phyloP scores from a whole-genome alignment of 2,113 vertebrate genomes.

The Cheilinus undulatus region DNA sequence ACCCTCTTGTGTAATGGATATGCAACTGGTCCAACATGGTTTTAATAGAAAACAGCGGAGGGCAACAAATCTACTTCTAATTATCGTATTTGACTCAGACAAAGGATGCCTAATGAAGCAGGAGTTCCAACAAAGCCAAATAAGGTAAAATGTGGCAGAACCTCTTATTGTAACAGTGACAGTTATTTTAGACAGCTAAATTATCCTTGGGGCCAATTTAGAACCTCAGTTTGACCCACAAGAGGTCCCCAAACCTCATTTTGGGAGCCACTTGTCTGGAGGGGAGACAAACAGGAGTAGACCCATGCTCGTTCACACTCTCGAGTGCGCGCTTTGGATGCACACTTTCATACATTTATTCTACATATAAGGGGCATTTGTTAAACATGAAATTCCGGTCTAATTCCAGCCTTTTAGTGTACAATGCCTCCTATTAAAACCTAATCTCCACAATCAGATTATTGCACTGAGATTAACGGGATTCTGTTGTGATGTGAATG shows the following conservation, averaged over 20 bases:
- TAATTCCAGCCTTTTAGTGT: background rate
- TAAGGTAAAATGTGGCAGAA: no score
- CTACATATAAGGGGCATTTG: background rate
- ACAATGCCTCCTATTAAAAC: background rate
- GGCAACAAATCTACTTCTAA: background rate
- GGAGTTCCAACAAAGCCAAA: background rate
- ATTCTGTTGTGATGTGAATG: background rate
- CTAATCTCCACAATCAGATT: constrained; percentile 8
- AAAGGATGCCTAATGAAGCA: background rate
- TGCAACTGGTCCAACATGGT: constrained; percentile 51
- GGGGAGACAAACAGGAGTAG: constrained; percentile 20
- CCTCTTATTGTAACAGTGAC: no score
- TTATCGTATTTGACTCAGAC: background rate
- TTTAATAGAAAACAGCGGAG: background rate
- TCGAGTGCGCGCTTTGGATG: constrained; percentile 34
- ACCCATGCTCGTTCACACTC: constrained; percentile 32
- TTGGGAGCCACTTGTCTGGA: constrained; percentile 35
- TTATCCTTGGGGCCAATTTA: background rate
- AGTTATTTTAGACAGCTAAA: background rate
- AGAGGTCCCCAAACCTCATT: constrained; percentile 25
- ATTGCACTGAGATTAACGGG: background rate
- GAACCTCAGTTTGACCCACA: constrained; percentile 6
- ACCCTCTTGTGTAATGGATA: constrained; percentile 71
- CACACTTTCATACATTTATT: constrained; percentile 6
- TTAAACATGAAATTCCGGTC: background rate